phyloP scores from a whole-genome alignment of 2,113 vertebrate genomes.

The Lates calcarifer region DNA sequence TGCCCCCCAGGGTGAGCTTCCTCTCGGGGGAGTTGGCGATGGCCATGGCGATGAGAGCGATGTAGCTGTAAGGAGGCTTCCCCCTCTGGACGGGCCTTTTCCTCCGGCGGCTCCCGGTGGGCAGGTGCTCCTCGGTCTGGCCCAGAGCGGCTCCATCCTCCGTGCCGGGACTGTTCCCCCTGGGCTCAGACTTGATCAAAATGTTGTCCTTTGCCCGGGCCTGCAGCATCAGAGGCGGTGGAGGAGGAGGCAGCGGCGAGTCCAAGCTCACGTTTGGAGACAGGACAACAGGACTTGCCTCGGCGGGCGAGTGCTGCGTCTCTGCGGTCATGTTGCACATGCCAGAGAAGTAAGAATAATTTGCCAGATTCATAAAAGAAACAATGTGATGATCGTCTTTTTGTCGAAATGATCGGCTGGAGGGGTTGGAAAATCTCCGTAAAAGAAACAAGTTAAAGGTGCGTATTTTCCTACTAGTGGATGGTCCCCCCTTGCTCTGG shows the following conservation, averaged over 20 bases:
- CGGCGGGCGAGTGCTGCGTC: constrained; percentile 81
- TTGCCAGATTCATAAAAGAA: constrained; percentile 89
- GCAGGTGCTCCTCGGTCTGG: constrained; percentile 84
- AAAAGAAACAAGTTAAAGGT: not conserved
- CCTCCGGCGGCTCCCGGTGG: constrained; percentile 88
- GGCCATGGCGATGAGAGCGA: constrained; percentile 98
- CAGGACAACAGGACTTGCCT: constrained; percentile 84
- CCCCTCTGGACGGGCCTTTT: constrained; percentile 95
- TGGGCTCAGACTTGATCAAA: constrained; percentile 86
- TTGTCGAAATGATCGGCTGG: constrained; percentile 28
- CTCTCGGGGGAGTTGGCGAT: constrained; percentile 96
- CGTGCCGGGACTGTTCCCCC: constrained; percentile 74
- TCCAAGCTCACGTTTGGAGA: constrained; percentile 84
- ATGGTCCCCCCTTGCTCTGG: constrained; percentile 19
- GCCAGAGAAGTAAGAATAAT: constrained; percentile 86
- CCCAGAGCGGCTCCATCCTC: constrained; percentile 76
- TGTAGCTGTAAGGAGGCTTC: constrained; percentile 97
- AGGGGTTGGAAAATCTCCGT: not conserved
- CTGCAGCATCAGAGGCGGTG: constrained; percentile 76
- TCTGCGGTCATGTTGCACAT: constrained; percentile 89
- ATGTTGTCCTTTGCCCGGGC: constrained; percentile 79
- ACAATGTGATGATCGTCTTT: not conserved
- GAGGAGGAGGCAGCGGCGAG: constrained; percentile 78
- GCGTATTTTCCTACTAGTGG: constrained; percentile 3
- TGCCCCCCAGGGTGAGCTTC: constrained; percentile 94